These are phyloP conservation scores for Gryon sp. DNA, from an alignment of 1,140 invertebrate species.

Conservation along the genomic window DNA sequence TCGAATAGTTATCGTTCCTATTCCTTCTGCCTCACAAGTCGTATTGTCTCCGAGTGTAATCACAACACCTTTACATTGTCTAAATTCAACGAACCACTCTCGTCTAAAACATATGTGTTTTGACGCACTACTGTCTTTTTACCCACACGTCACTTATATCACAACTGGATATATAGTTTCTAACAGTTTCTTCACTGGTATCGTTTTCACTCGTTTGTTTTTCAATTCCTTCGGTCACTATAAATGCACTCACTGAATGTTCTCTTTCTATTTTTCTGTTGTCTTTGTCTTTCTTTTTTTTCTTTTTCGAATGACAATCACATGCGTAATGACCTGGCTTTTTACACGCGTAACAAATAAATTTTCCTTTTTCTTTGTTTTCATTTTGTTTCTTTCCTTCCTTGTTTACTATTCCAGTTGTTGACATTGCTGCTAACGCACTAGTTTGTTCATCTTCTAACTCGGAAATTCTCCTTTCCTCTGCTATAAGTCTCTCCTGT, in stretches of 20 bases:
- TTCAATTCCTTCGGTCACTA: neutral
- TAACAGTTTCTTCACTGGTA: neutral
- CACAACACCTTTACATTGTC: neutral
- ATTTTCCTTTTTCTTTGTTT: neutral
- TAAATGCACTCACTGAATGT: neutral
- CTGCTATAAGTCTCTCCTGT: constrained; percentile 22
- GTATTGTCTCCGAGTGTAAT: neutral
- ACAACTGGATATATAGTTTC: no score
- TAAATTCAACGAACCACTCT: no score
- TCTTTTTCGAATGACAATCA: neutral
- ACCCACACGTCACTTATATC: no score
- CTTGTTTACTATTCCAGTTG: neutral
- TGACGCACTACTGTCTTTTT: no score
- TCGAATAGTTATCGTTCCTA: neutral
- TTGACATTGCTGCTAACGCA: constrained; percentile 7
- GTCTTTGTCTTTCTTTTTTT: neutral
- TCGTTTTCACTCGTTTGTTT: no score
- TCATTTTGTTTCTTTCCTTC: neutral
- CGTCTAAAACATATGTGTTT: no score
- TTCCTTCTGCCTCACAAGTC: neutral
- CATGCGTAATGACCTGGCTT: neutral
- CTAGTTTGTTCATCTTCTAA: constrained; percentile 1
- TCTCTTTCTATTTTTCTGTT: neutral
- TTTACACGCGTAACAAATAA: neutral
- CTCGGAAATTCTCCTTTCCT: constrained; percentile 20